phyloP scores from a whole-genome alignment of 53 echinoderm and acorn worm genomes.

The Echinarachnius parma region DNA sequence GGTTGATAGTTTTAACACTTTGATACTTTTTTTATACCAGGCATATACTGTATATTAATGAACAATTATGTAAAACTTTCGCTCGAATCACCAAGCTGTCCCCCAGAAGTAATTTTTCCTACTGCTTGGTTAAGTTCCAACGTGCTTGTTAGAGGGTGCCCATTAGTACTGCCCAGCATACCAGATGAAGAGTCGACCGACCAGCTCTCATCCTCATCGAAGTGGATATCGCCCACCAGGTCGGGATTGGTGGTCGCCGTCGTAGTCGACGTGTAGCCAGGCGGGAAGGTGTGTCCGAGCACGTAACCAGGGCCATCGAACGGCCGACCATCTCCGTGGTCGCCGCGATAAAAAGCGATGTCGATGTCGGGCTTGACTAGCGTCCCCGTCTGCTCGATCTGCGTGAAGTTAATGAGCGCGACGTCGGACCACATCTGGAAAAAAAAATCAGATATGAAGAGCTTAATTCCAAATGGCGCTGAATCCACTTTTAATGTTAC shows the following conservation, averaged over 20 bases:
- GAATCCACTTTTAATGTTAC: too few species aligned
- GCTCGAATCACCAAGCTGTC: too few species aligned
- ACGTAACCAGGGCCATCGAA: constrained; percentile 69
- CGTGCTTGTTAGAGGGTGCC: too few species aligned
- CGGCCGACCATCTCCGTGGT: constrained; percentile 40
- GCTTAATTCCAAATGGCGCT: too few species aligned
- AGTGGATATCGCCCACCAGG: constrained; percentile 45
- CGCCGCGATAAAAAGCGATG: constrained; percentile 44
- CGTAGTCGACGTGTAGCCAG: constrained; percentile 2
- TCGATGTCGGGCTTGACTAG: constrained; percentile 60
- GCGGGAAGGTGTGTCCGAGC: constrained; percentile 69
- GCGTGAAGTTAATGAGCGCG: constrained; percentile 49
- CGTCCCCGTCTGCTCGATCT: constrained; percentile 27
- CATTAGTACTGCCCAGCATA: too few species aligned
- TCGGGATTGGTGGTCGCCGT: constrained; percentile 3
- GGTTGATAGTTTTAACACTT: too few species aligned
- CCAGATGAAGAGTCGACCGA: constrained; percentile 47
- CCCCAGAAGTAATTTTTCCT: too few species aligned
- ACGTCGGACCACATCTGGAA: constrained; percentile 66
- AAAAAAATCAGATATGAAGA: too few species aligned
- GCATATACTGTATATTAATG: too few species aligned
- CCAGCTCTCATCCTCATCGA: constrained; percentile 74
- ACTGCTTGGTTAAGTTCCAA: too few species aligned
- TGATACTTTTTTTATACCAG: too few species aligned
- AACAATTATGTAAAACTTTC: too few species aligned